phyloP scores from a whole-genome alignment of 2,888 invertebrate genomes.

The Xylota sylvarum region DNA sequence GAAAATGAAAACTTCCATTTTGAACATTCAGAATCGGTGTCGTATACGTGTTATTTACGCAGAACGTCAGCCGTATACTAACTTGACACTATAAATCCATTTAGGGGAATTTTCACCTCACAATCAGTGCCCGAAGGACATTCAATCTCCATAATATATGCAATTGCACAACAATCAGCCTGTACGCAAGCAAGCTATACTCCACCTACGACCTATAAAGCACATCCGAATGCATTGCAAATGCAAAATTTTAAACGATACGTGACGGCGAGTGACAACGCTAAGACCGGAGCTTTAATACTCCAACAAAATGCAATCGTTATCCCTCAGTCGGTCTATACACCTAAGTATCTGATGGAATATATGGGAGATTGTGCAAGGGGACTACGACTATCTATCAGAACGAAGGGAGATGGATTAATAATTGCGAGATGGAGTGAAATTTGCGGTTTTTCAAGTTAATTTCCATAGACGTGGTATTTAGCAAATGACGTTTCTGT shows the following conservation, averaged over 20 bases:
- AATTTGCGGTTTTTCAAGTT: constrained; percentile 37
- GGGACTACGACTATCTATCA: background rate
- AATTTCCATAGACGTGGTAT: constrained; percentile 5
- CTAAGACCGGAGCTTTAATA: constrained; percentile 28
- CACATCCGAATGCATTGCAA: constrained; percentile 18
- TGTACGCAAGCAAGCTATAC: background rate
- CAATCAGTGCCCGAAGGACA: background rate
- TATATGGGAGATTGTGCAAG: background rate
- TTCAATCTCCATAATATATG: constrained; percentile 34
- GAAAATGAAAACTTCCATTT: background rate
- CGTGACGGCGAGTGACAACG: constrained; percentile 43
- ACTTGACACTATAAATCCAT: constrained; percentile 19
- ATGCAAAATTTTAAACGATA: constrained; percentile 39
- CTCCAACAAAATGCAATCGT: constrained; percentile 28
- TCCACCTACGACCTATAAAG: background rate
- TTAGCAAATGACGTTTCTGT: constrained; percentile 1
- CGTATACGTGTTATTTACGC: constrained; percentile 45
- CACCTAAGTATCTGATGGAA: background rate
- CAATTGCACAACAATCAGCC: constrained; percentile 27
- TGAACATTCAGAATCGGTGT: background rate
- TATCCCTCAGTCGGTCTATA: constrained; percentile 1
- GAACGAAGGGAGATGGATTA: constrained; percentile 21
- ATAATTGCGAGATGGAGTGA: constrained; percentile 25
- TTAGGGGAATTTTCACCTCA: constrained; percentile 14
- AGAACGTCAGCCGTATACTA: background rate